Percentiles rank a stretch among this genome's conserved stretches.
phyloP scores from a whole-genome alignment of 2,113 vertebrate genomes.

The Hemibates koningsi region DNA sequence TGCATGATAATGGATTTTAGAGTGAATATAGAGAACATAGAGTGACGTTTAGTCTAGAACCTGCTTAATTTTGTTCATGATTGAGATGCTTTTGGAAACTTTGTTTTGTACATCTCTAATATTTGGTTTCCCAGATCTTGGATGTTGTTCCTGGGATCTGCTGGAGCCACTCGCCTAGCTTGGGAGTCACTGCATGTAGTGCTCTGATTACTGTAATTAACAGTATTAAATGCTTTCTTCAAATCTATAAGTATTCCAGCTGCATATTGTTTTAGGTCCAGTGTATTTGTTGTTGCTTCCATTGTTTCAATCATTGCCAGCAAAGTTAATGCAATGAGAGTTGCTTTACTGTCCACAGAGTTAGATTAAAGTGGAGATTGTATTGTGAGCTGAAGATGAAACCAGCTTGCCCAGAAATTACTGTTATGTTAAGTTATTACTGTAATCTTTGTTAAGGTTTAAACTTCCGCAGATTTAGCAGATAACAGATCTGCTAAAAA shows the following conservation, averaged over 20 bases:
- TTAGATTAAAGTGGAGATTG: background rate
- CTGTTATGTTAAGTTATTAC: background rate
- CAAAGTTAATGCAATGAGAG: background rate
- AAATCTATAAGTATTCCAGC: background rate
- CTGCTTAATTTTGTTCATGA: background rate
- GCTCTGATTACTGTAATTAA: background rate
- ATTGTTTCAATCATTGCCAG: background rate
- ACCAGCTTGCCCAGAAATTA: background rate
- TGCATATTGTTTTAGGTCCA: background rate
- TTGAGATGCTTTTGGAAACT: background rate
- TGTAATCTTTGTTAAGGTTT: background rate
- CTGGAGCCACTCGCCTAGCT: accelerated
- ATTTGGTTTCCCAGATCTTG: background rate
- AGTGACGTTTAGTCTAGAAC: accelerated
- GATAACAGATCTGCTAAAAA: background rate
- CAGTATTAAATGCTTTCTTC: background rate
- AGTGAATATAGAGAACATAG: background rate
- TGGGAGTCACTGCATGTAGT: background rate
- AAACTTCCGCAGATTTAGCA: background rate
- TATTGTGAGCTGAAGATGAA: background rate
- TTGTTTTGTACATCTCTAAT: background rate
- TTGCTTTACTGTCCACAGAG: background rate
- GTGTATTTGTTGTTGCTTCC: background rate
- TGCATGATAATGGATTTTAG: background rate
- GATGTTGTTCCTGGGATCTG: background rate